Evolutionary conservation across 2,113 vertebrate species (phyloP).

Genomic region (Paracanthobrama guichenoti): DNA sequence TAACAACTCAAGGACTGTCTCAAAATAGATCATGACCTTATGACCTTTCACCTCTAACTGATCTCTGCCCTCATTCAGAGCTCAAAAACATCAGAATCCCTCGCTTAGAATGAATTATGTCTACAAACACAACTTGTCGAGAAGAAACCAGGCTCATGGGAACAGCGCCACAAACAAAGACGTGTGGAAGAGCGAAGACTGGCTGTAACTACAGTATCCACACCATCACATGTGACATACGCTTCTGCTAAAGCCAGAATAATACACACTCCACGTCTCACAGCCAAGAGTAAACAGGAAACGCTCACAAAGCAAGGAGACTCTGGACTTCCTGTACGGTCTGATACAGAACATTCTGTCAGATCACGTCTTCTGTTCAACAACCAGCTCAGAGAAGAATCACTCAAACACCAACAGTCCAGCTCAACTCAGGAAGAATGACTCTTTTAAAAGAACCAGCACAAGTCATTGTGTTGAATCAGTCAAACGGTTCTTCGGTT

Average conservation of each 20-base stretch:
- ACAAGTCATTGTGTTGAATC: no score
- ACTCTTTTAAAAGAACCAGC: no score
- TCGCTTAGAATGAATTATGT: background rate
- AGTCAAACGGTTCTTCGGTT: no score
- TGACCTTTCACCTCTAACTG: background rate
- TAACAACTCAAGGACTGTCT: background rate
- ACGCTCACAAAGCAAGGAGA: conserved; percentile 24
- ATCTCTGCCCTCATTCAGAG: background rate
- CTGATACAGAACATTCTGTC: conserved; percentile 2
- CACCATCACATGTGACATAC: background rate
- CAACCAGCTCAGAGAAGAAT: background rate
- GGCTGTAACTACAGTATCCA: no score
- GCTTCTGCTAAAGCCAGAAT: background rate
- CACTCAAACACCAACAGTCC: no score
- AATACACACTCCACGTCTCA: conserved; percentile 2
- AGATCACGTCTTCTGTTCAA: background rate
- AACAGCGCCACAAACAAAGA: background rate
- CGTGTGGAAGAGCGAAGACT: background rate
- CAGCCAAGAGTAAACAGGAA: conserved; percentile 43
- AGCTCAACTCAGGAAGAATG: no score
- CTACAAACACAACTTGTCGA: no score
- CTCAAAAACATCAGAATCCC: no score
- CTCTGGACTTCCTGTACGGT: conserved; percentile 6
- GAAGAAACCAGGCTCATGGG: no score
- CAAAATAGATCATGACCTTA: background rate